Conservation (phyloP, 1,140 invertebrate species). For the Megalonaias nervosa region DNA sequence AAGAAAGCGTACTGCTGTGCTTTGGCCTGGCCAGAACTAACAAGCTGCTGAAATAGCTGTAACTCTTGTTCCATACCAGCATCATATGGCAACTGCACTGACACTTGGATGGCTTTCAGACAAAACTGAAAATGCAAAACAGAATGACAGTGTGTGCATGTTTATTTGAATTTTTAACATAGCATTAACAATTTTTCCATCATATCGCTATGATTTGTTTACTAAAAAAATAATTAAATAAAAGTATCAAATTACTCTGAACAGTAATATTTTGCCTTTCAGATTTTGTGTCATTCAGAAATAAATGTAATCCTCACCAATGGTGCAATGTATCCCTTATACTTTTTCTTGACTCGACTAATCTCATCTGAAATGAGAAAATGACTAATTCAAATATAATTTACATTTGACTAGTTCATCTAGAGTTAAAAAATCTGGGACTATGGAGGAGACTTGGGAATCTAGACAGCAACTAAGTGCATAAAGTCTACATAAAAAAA, state of each 20-base stretch:
- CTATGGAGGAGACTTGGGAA: too few relatives aligned
- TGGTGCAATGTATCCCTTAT: constrained; percentile 60
- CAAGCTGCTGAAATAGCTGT: constrained; percentile 40
- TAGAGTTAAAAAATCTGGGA: too few relatives aligned
- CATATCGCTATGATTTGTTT: too few relatives aligned
- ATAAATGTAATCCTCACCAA: constrained; percentile 48
- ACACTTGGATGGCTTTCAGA: constrained; percentile 54
- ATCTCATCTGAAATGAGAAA: constrained; percentile 51
- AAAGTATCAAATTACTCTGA: too few relatives aligned
- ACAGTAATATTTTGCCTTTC: too few relatives aligned
- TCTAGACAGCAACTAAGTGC: too few relatives aligned
- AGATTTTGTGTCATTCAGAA: background rate
- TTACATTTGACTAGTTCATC: too few relatives aligned
- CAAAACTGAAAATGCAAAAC: constrained; percentile 50
- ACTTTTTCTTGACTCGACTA: constrained; percentile 50
- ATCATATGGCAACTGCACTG: constrained; percentile 49
- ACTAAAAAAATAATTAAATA: too few relatives aligned
- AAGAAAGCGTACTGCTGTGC: constrained; percentile 67
- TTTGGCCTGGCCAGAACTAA: constrained; percentile 52
- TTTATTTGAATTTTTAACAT: too few relatives aligned
- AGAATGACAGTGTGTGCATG: too few relatives aligned
- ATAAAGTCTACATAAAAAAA: too few relatives aligned
- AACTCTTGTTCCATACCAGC: constrained; percentile 47
- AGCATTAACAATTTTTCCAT: too few relatives aligned
- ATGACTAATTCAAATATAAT: background rate